Base-by-base conservation (phyloP, 2,797 vertebrate species). In the Nasua narica region DNA sequence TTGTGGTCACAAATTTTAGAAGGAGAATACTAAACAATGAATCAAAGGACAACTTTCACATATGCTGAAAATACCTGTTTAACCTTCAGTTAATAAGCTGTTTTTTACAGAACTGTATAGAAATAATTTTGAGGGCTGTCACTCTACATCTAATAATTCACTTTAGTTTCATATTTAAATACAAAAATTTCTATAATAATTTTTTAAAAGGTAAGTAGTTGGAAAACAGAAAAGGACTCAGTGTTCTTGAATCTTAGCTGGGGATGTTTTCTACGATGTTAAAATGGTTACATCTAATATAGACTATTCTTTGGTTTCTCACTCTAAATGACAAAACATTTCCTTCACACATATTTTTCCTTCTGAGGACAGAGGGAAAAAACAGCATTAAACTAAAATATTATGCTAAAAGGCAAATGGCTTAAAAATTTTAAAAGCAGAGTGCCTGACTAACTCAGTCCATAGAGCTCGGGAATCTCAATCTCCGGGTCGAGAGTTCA, bases 221-320 rank as follows among this genome's bases (percentile, higher is more conserved):
- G 87, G 62, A 35, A 95, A 97, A 70, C 6, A 62, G 18, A 81
- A 87, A 67, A 95, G 56, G 16, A 91, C 18, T 87, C 74, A 74
- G 16, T 90, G 70, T 62, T 60, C 74, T 69, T 84, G 6, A 10
- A 81, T 37, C 92, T 94, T 60, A 65, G 11, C 46, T 92, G 12
- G 40, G 74, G 37, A 90, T 90, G 40, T 89, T 94, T 65, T 89
- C 88, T 92, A 95, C 40, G 86, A 92, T 88, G 43, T 62, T 93
- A 52, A 94, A 92, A 92, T 21, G 56, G 27, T 78, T 60, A 77
- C 4, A 82, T 54, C 15, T 78, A 93, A 69, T 27, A 79, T 13
- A 76, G 0, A 69, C 13, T 37, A 60, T n/a, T 90, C 18, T 70
- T 95, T 95, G 58, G 37, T 91, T 81, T 25, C 21, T 77, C 23